Evolutionary conservation across 2,888 invertebrate genomes (phyloP), one percentile per base, ranked within the genome.

Genomic region (Drosophila lacicola): DNA sequence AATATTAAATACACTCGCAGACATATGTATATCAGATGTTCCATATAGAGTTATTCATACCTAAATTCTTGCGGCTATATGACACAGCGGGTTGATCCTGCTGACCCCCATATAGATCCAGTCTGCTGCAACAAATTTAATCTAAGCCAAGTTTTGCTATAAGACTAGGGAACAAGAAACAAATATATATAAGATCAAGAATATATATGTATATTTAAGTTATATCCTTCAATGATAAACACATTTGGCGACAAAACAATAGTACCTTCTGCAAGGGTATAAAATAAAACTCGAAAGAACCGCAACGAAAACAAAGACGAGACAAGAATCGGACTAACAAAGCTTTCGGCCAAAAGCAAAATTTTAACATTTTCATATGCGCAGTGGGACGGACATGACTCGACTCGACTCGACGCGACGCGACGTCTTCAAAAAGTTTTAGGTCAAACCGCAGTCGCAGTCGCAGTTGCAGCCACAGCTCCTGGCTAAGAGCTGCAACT

Each of bases 371-470:
- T 75, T 64, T 68, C 53, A 78, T 69, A 69, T 55, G 63, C 41
- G 47, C 41, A 29, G 41, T 19, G 45, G 25, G 54, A 57, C 62
- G 51, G 36, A 70, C 65, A 53, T 46, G 42, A 61, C 66, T 50
- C 63, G 44, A 19, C 41, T 34, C 11, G 34, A 17, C 45, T 9
- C 9, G 41, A 19, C n/a, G 37, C 54, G 63, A 44, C 56, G 66
- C 62, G 55, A 50, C 51, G 76, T 63, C 62, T 57, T 75, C 46
- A 49, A 69, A 80, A 77, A 68, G 87, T 84, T 84, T 84, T 84
- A 78, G 83, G 83, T 84, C 83, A 86, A 86, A 88, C 89, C 78
- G 63, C 78, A 79, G 64, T 61, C 55, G 46, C 63, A 54, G 60
- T 73, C 19, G 17, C 42, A 39, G 53, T 41, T 45, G 64, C 41